Evolutionary conservation across 2,797 vertebrate genomes (phyloP), one percentile per base, ranked within the genome.

Genomic region (Fistularia tabacaria): DNA sequence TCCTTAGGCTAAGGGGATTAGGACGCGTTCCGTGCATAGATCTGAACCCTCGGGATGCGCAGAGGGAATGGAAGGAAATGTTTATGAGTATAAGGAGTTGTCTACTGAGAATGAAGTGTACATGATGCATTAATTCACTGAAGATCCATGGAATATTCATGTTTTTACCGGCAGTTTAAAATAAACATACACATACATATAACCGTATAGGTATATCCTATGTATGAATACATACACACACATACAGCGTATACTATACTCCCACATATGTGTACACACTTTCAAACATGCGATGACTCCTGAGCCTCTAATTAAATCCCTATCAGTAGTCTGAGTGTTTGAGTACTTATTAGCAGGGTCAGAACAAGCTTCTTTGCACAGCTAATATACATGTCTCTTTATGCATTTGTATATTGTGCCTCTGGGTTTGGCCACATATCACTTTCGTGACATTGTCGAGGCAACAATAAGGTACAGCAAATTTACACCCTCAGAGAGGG

Each of bases 1-100:
- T 60, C 63, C 82, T 81, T 72, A 66, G 79, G 77, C 81, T 75
- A 74, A 55, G 53, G 38, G 66, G 69, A 85, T 86, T 85, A 84
- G 49, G 62, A 76, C 73, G 76, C 74, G 58, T 59, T 59, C 38
- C 71, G 58, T 71, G 76, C 64, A 67, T 46, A 36, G 47, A 80
- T 73, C 62, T 64, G 41, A 69, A 62, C 66, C 64, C 71, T 10
- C 2, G 62, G 62, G 63, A 57, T 47, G 11, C 43, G 52, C 47
- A 61, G 49, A 8, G 10, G 38, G 43, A 58, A 59, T 0, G 11
- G 55, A 41, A 61, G 63, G 54, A 77, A 76, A 62, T 78, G 69
- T 76, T 77, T 62, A 56, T 51, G 59, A 47, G 67, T 38, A 41
- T 51, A 57, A 60, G 54, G 49, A 67, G 58, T 59, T 58, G 61